phyloP scores from a whole-genome alignment of 2,797 vertebrate species.

The Botia almorhae region DNA sequence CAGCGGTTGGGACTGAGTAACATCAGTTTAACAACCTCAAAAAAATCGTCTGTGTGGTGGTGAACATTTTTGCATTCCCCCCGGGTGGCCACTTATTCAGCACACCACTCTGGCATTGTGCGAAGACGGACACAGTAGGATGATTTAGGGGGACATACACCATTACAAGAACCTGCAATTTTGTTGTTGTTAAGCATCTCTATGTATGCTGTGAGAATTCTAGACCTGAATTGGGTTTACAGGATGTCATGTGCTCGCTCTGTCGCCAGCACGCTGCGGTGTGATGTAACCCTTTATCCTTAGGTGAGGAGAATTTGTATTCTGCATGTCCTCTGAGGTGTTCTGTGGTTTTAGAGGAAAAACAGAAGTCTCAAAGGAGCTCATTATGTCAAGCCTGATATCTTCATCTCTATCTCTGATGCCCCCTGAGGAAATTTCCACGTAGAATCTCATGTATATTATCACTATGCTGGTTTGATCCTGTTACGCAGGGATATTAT shows the following conservation, averaged over 20 bases:
- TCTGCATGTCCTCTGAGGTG: slow-evolving; percentile 39
- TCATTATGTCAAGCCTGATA: slow-evolving; percentile 58
- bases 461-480: slow-evolving; percentile 50
- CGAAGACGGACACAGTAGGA: not conserved
- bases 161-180: not conserved
- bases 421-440: slow-evolving; percentile 46
- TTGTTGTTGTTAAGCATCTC: slow-evolving; percentile 16
- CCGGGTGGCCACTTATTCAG: not conserved
- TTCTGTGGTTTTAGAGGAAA: slow-evolving; percentile 36
- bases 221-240: slow-evolving; percentile 29
- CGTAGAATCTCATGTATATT: slow-evolving; percentile 43
- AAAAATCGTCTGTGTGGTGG: not conserved
- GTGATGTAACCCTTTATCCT: slow-evolving; percentile 37
- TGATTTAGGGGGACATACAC: not conserved
- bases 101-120: not conserved
- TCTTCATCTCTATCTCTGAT: slow-evolving; percentile 56
- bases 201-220: slow-evolving; percentile 33
- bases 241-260: slow-evolving; percentile 15
- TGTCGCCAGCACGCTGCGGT: slow-evolving; percentile 15
- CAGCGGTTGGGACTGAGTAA: not conserved
- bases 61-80: not conserved
- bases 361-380: slow-evolving; percentile 51
- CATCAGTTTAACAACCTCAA: not conserved
- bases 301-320: slow-evolving; percentile 43
- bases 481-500: slow-evolving; percentile 33